Evolutionary conservation across 2,888 invertebrate genomes (phyloP).

Genomic region (Furcula furcula): DNA sequence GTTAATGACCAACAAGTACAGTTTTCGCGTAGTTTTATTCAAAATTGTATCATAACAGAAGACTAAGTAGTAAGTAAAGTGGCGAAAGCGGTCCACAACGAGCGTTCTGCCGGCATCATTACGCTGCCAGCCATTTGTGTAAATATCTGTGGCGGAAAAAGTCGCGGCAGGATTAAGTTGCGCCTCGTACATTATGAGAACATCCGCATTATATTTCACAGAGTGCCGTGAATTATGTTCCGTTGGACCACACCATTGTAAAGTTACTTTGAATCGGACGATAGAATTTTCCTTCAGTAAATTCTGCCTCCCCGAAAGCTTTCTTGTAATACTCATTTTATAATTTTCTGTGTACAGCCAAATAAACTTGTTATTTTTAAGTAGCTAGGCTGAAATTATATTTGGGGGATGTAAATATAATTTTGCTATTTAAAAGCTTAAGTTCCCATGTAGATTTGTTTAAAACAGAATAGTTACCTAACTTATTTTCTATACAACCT

Average conservation of each 20-base stretch:
- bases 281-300: constrained; percentile 47
- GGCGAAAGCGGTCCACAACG: constrained; percentile 32
- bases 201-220: constrained; percentile 76
- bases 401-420: no score
- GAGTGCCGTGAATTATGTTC: constrained; percentile 69
- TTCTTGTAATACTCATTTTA: no score
- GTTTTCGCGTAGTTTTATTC: constrained; percentile 17
- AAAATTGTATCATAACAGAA: constrained; percentile 17
- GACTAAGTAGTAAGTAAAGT: constrained; percentile 24
- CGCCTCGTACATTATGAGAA: constrained; percentile 74
- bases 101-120: constrained; percentile 44
- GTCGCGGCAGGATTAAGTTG: constrained; percentile 67
- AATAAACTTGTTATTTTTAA: no score
- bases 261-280: constrained; percentile 62
- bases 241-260: constrained; percentile 54
- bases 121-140: constrained; percentile 49
- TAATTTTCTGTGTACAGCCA: no score
- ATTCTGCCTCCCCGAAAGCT: constrained; percentile 20
- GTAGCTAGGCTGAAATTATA: no score
- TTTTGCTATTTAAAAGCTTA: no score
- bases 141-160: constrained; percentile 64
- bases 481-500: no score
- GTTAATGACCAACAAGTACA: constrained; percentile 11
- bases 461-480: no score
- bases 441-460: no score